Conservation (phyloP, 2,113 vertebrate genomes). For the Nannobrachium achirus region DNA sequence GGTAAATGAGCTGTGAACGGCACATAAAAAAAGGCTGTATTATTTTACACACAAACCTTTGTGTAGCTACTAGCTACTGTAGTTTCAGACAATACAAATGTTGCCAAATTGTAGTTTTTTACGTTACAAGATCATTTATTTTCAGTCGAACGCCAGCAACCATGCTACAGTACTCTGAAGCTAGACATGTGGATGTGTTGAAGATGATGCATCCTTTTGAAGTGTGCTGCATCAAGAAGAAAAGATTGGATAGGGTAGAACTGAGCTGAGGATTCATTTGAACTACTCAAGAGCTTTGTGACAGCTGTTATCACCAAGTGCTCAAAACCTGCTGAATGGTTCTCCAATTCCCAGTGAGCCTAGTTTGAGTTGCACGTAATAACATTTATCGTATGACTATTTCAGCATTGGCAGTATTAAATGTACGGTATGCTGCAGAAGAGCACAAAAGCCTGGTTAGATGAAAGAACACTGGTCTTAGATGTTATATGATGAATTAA, state of each 20-base stretch:
- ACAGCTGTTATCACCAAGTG: conserved; percentile 19
- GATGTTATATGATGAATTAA: background rate
- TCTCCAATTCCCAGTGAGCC: background rate
- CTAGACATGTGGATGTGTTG: too few species aligned
- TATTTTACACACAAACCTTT: too few species aligned
- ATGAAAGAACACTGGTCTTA: background rate
- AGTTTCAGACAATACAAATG: too few species aligned
- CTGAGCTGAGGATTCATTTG: conserved; percentile 17
- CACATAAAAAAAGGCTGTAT: too few species aligned
- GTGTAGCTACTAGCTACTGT: too few species aligned
- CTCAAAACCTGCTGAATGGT: conserved; percentile 4
- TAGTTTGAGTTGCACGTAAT: background rate
- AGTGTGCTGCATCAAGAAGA: background rate
- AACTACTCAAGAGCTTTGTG: conserved; percentile 5
- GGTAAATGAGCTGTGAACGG: too few species aligned
- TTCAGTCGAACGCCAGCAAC: too few species aligned
- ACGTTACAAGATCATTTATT: background rate
- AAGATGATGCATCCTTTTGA: background rate
- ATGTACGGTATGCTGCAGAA: background rate
- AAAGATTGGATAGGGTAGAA: conserved; percentile 1
- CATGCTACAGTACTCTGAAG: too few species aligned
- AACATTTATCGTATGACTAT: background rate
- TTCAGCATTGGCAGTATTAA: background rate
- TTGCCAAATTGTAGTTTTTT: too few species aligned
- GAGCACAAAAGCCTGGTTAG: background rate